Percentiles rank a stretch among this genome's conserved stretches.
Evolutionary conservation across 2,113 vertebrate genomes (phyloP).

Genomic region (Carollia perspicillata): DNA sequence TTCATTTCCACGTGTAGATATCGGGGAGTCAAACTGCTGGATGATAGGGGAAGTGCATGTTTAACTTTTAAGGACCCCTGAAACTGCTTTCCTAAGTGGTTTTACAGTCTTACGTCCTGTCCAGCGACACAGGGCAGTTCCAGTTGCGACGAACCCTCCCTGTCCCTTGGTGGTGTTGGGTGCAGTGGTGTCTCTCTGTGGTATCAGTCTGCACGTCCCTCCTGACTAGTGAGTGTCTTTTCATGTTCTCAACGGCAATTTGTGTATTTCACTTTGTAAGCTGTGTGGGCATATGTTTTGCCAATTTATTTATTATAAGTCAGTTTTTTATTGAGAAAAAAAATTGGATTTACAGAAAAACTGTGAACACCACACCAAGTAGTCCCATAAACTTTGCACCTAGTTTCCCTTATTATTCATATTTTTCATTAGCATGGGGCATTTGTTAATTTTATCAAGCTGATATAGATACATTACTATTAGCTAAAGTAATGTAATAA

Average conservation of each 20-base stretch:
- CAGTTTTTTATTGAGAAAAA: background rate
- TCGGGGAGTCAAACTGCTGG: background rate
- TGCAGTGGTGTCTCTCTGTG: fast-evolving
- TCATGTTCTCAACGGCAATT: background rate
- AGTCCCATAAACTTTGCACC: background rate
- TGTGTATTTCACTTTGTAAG: background rate
- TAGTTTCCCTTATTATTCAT: background rate
- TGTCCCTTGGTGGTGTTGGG: background rate
- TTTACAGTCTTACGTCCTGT: background rate
- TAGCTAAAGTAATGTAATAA: background rate
- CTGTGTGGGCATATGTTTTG: background rate
- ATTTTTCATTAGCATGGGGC: background rate
- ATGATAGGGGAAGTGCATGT: background rate
- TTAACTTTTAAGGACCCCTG: background rate
- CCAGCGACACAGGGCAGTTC: background rate
- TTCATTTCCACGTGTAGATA: background rate
- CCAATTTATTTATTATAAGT: background rate
- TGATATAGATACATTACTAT: background rate
- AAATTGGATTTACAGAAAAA: background rate
- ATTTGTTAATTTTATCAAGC: background rate
- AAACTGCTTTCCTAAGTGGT: background rate
- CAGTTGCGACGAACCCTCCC: background rate
- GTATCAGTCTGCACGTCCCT: background rate
- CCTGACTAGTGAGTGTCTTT: background rate
- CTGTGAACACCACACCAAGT: background rate